Evolutionary conservation across 1,140 invertebrate genomes (phyloP), one percentile per base, ranked within the genome.

Genomic region (Eurosta solidaginis): DNA sequence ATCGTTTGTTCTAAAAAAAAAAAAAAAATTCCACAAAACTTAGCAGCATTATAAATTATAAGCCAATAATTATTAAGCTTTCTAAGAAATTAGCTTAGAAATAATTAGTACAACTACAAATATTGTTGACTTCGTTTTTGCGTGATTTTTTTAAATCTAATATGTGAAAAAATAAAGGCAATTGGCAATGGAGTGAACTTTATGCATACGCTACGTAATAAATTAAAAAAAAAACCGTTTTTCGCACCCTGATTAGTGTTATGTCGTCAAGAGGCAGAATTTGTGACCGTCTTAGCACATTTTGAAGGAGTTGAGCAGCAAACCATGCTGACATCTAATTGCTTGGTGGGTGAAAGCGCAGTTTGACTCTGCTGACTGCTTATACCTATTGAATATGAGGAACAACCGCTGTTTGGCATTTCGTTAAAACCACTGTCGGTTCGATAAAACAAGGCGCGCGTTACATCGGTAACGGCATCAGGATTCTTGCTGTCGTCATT

Each of bases 341-440:
- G 20, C 3, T 54, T 33, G 1, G 49, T 42, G 7, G 49, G 63
- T 20, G 68, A 73, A 36, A 63, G 45, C n/a, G 75, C 79, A 45
- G 80, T 54, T 12, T 54, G 4, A 29, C 17, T 20, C 47, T 47
- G 22, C 33, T 14, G 12, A 83, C 84, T 73, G 84, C 54, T 52
- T n/a, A 42, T 4, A n/a, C 33, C 20, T 22, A 73, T 40, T 12
- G 45, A 52, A 27, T 36, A 73, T 2, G 22, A 36, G 33, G 78
- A 81, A 6, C 50, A 82, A 9, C 80, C 82, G 42, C 80, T 81
- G 3, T 80, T 77, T 12, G 85, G 91, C 12, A 82, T 86, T 63
- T 88, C 86, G 74, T 88, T 88, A 75, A 87, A 88, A n/a, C 86
- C 86, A 52, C 86, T 87, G 45, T 88, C 86, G 0, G 83, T 82